Percentiles rank a stretch among this genome's conserved stretches.
These are phyloP conservation scores for Tonatia bakeri DNA, from an alignment of 2,113 vertebrate genomes.

Conservation along the genomic window DNA sequence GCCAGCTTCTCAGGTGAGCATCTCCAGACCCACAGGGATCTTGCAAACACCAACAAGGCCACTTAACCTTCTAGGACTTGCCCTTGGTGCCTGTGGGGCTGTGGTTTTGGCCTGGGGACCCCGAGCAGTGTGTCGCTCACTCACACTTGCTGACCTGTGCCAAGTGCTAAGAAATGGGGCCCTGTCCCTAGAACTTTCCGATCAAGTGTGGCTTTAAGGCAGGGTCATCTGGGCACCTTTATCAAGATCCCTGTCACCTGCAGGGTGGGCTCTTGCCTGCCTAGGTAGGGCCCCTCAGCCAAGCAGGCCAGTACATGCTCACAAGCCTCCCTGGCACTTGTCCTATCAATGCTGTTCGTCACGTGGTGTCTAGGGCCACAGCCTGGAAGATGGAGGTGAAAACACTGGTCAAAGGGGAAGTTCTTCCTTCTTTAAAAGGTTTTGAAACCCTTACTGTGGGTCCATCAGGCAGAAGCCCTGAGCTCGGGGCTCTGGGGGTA, in stretches of 20 bases:
- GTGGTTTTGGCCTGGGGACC: background rate
- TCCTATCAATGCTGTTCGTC: background rate
- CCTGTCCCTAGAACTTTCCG: background rate
- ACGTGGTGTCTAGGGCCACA: background rate
- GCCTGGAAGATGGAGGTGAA: background rate
- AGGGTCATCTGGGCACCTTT: background rate
- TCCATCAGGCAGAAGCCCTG: background rate
- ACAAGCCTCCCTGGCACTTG: background rate
- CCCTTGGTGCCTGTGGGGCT: fast-evolving
- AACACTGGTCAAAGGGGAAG: background rate
- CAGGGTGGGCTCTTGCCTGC: background rate
- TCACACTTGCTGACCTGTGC: background rate
- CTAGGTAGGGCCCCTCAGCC: background rate
- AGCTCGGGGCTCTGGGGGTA: background rate
- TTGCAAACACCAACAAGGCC: background rate
- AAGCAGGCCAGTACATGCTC: fast-evolving
- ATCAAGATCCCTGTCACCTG: no score
- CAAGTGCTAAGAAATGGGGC: background rate
- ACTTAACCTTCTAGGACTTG: background rate
- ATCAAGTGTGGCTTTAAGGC: fast-evolving
- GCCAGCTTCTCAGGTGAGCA: slow-evolving; percentile 91
- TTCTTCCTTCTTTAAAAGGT: background rate
- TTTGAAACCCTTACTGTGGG: background rate
- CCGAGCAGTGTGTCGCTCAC: no score
- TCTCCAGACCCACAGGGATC: background rate